Evolutionary conservation across 2,113 vertebrate genomes (phyloP), one percentile per base, ranked within the genome.

Genomic region (Microcebus griseorufus): DNA sequence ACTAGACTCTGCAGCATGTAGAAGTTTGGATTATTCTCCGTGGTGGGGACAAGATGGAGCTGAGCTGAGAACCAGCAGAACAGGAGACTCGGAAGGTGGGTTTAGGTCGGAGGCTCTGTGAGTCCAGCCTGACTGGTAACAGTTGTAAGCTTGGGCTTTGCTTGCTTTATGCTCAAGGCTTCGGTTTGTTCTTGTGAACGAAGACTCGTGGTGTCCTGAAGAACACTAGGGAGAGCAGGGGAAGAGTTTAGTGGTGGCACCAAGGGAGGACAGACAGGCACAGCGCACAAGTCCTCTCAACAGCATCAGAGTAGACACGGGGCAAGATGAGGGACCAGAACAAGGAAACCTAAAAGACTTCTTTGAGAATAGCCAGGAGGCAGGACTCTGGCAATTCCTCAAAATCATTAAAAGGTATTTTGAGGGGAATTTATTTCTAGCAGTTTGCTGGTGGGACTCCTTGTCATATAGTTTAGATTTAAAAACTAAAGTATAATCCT

Each of bases 391-490:
- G 6, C 14, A 78, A 84, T 82, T 34, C 42, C 39, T 48, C 51
- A 79, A 60, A 69, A 58, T 65, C 51, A 64, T 29, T 75, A 42
- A 34, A 42, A 85, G 5, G 37, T 10, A 39, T n/a, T 92, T 75
- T 22, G 5, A 39, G 29, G 9, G 0, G 8, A n/a, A 84, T 67
- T 88, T 48, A 88, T 39, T 90, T 93, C 45, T 60, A 89, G 62
- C 39, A 87, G 48, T 79, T 91, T 93, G 45, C n/a, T 70, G 51
- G 23, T 72, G 53, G 37, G 22, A 8, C 6, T 69, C 60, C 73
- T 76, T 87, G 22, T 53, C 83, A 85, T 51, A 78, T 69, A 87
- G 86, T 32, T 73, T 69, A 87, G 69, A 39, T 79, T 90, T 55
- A 96, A 93, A 91, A 80, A 70, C 37, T 29, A 60, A 72, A 95